Base-by-base conservation (phyloP, 2,797 vertebrate species). In the Dromococcyx pavoninus region DNA sequence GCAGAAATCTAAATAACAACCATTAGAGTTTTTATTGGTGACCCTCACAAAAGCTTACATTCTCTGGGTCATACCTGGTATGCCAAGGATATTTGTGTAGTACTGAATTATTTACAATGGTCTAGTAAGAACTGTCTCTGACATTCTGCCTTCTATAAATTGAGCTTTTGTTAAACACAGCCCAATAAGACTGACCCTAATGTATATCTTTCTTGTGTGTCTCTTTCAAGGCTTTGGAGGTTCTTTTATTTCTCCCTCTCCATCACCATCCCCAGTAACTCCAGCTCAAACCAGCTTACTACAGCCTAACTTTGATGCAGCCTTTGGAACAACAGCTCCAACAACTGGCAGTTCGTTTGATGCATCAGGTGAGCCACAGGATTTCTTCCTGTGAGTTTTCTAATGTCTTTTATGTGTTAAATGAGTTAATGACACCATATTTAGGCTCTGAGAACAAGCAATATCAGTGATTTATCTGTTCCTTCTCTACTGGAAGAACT, bases 301-400 rank as follows among this genome's bases (percentile, higher is more conserved):
- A 81, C 99, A 99, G 94, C 98, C 99, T 12, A 98, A 98, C 86
- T 99, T 99, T 50, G 99, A 99, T 71, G 97, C 97, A 72, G 98
- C 98, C 75, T 98, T 99, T 94, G 98, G 98, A 80, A 96, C 98
- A 46, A 89, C 98, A 32, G 95, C 98, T 92, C 94, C 98, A 97
- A 97, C 98, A 0, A 91, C 96, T 91, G 93, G 97, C 84, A 98
- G 98, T 96, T 99, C 98, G 0, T 98, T 99, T 92, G 98, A 99
- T 97, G 96, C 99, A 23, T 99, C 99, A 98, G 99, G 99, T 99
- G 96, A 98, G 98, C 93, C 62, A 67, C 60, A 53, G n/a, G 4
- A 7, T 85, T 95, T 76, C 67, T 86, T 86, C 27, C 41, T 69
- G 5, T 71, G 54, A 77, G 28, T 66, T 84, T 84, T 66, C 28